These are phyloP conservation scores for Malachius bipustulatus DNA, from an alignment of 2,888 invertebrate genomes.

Conservation along the genomic window DNA sequence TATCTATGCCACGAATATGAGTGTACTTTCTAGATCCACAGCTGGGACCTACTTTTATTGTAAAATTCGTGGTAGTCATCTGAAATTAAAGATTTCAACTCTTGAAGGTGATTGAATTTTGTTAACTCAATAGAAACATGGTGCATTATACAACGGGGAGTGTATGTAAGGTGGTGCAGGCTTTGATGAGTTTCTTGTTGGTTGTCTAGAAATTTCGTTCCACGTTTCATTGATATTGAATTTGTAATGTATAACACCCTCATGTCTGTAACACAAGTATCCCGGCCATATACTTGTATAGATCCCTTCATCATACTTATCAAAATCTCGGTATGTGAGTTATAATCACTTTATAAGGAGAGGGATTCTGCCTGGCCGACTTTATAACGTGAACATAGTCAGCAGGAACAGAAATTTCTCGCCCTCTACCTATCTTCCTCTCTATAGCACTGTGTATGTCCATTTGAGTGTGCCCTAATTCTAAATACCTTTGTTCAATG, in stretches of 20 bases:
- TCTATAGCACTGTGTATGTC: slow-evolving; percentile 18
- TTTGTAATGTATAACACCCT: slow-evolving; percentile 15
- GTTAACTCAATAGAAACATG: slow-evolving; percentile 11
- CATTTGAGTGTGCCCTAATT: slow-evolving; percentile 24
- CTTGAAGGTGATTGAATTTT: slow-evolving; percentile 15
- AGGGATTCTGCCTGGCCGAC: slow-evolving; percentile 14
- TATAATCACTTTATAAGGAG: slow-evolving; percentile 8
- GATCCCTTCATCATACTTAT: slow-evolving; percentile 11
- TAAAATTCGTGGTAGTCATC: slow-evolving; percentile 14
- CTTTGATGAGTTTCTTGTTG: slow-evolving; percentile 1
- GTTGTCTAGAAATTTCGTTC: slow-evolving; percentile 10
- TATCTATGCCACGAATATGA: too few relatives aligned
- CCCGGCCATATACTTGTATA: slow-evolving; percentile 18
- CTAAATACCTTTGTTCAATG: slow-evolving; percentile 22
- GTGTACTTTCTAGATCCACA: too few relatives aligned
- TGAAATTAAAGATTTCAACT: slow-evolving; percentile 14
- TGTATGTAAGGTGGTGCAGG: slow-evolving; percentile 5
- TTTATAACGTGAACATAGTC: slow-evolving; percentile 15
- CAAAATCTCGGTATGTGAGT: slow-evolving; percentile 11
- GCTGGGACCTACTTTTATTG: too few relatives aligned
- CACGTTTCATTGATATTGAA: slow-evolving; percentile 13
- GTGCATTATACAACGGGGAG: slow-evolving; percentile 10
- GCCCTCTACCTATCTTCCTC: slow-evolving; percentile 13
- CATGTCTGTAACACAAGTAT: slow-evolving; percentile 16
- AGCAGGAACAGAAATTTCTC: slow-evolving; percentile 17